A percentile compares a stretch with the other conserved stretches of the same genome.
phyloP scores from a whole-genome alignment of 2,888 invertebrate species.

The Amphipoea oculea region DNA sequence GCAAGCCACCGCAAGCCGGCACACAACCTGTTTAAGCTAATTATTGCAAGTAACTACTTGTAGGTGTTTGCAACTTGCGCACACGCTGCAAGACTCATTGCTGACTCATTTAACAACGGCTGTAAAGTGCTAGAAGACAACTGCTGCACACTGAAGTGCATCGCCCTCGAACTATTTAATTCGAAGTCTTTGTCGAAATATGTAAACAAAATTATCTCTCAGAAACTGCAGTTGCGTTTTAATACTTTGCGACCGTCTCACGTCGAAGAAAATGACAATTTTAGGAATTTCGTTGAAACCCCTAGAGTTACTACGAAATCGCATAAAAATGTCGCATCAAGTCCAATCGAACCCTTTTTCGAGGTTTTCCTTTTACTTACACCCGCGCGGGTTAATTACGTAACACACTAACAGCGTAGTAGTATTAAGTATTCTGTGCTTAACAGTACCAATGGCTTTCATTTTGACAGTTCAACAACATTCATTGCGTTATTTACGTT shows the following conservation, averaged over 20 bases:
- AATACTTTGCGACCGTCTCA: not conserved
- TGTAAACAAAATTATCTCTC: not conserved
- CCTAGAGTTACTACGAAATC: not conserved
- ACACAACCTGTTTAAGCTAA: conserved; percentile 53
- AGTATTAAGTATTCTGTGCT: no score
- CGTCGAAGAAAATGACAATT: no score
- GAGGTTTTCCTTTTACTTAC: not conserved
- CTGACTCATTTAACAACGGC: conserved; percentile 23
- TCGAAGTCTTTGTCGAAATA: not conserved
- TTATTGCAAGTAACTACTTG: conserved; percentile 41
- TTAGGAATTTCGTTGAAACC: no score
- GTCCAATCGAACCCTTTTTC: not conserved
- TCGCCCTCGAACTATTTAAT: not conserved
- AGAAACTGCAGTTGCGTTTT: not conserved
- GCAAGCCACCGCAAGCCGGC: conserved; percentile 45
- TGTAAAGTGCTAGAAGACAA: conserved; percentile 9
- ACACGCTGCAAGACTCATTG: conserved; percentile 20
- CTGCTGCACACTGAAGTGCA: not conserved
- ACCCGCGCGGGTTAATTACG: no score
- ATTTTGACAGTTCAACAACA: no score
- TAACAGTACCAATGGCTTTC: no score
- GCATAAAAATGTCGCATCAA: not conserved
- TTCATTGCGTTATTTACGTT: no score
- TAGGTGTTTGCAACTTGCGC: conserved; percentile 39
- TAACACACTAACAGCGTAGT: no score